phyloP scores from a whole-genome alignment of 2,797 vertebrate genomes.

The Sternarchorhynchus goeldii region DNA sequence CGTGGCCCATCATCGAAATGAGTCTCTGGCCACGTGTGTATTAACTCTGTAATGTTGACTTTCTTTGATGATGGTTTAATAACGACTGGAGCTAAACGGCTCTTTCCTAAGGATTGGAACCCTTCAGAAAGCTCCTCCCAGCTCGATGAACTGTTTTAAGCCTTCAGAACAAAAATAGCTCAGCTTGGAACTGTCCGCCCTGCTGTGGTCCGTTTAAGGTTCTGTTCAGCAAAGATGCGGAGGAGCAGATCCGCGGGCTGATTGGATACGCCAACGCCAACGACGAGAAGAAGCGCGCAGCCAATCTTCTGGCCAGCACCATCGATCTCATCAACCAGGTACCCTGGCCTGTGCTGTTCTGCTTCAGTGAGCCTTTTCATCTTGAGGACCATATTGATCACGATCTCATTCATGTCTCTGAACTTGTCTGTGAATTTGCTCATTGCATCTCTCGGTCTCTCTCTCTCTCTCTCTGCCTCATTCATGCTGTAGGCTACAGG shows the following conservation, averaged over 20 bases:
- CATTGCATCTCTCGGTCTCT: not conserved
- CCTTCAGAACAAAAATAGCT: no score
- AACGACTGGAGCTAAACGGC: no score
- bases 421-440: not conserved
- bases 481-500: slow-evolving; percentile 82
- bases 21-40: no score
- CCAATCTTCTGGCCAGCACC: slow-evolving; percentile 80
- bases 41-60: no score
- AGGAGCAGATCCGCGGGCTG: slow-evolving; percentile 82
- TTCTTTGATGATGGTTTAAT: no score
- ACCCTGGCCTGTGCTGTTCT: slow-evolving; percentile 63
- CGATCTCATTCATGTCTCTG: not conserved
- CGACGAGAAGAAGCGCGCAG: slow-evolving; percentile 78
- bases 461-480: not conserved
- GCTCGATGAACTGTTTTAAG: not conserved
- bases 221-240: slow-evolving; percentile 85
- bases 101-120: not conserved
- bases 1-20: no score
- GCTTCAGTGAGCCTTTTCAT: slow-evolving; percentile 63
- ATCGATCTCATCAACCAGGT: slow-evolving; percentile 78
- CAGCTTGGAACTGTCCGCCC: not conserved
- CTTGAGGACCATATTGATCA: slow-evolving; percentile 53
- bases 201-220: slow-evolving; percentile 73
- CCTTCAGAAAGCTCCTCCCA: not conserved
- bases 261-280: slow-evolving; percentile 69